phyloP scores from a whole-genome alignment of 2,797 vertebrate genomes.

The Perodicticus potto region DNA sequence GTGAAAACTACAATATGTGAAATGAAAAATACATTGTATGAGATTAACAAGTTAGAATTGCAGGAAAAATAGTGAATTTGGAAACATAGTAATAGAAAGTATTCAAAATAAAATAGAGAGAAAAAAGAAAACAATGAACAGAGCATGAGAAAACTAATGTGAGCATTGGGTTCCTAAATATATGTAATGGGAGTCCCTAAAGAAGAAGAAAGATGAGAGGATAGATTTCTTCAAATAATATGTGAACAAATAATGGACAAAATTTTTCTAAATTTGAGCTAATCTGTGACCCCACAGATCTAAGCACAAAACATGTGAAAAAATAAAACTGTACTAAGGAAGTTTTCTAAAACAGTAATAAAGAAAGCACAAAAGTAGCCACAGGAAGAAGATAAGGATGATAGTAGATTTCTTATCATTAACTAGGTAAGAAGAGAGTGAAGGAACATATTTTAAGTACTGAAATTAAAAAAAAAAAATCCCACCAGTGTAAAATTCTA shows the following conservation, averaged over 20 bases:
- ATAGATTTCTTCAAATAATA: background rate
- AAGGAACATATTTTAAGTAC: background rate
- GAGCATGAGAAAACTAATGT: background rate
- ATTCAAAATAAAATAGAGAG: background rate
- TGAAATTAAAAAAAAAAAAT: background rate
- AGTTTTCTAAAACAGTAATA: background rate
- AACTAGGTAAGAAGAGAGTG: background rate
- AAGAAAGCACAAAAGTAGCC: background rate
- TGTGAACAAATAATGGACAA: background rate
- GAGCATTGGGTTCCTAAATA: background rate
- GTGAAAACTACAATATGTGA: background rate
- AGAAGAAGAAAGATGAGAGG: background rate
- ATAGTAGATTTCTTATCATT: background rate
- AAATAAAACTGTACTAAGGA: background rate
- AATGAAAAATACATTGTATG: background rate
- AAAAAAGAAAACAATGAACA: background rate
- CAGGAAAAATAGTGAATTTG: background rate
- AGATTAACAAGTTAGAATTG: background rate
- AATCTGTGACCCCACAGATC: background rate
- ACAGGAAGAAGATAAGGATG: background rate
- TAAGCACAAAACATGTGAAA: background rate
- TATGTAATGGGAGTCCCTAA: background rate
- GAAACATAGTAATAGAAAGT: conserved; percentile 1
- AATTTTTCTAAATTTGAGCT: background rate
- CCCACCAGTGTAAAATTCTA: background rate